A percentile compares a stretch with the other conserved stretches of the same genome.
Evolutionary conservation across 2,797 vertebrate genomes (phyloP).

Genomic region (Sebastes nivosus): DNA sequence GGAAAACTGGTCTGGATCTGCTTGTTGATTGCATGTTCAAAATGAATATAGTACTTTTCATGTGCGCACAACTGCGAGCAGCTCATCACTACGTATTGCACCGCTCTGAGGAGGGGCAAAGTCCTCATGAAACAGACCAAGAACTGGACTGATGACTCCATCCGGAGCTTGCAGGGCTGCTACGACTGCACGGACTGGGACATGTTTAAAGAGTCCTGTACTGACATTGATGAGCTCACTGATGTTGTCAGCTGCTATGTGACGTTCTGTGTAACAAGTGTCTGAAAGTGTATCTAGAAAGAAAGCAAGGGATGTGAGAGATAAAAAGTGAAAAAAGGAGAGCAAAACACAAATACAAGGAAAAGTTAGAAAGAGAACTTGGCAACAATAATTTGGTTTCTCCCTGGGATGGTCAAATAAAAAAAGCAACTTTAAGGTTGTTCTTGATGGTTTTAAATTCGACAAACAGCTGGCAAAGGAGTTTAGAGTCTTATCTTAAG

Average conservation of each 20-base stretch:
- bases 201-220: not conserved
- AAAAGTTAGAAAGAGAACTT: not conserved
- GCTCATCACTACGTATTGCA: not conserved
- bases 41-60: too few species aligned
- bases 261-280: not conserved
- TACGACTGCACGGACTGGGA: not conserved
- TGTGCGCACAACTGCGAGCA: not conserved
- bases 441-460: not conserved
- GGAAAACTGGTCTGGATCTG: not conserved
- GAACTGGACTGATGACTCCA: not conserved
- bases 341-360: not conserved
- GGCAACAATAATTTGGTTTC: not conserved
- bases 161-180: not conserved
- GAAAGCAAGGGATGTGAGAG: not conserved
- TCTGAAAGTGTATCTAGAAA: not conserved
- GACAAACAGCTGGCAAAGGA: not conserved
- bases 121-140: not conserved
- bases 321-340: not conserved
- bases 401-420: not conserved
- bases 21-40: not conserved
- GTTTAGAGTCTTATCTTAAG: not conserved
- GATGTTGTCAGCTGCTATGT: not conserved
- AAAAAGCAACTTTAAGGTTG: not conserved
- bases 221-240: not conserved
- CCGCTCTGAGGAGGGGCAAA: not conserved